Base-by-base conservation (phyloP, 2,888 invertebrate species). In the Gastracanthus pulcherrimus region DNA sequence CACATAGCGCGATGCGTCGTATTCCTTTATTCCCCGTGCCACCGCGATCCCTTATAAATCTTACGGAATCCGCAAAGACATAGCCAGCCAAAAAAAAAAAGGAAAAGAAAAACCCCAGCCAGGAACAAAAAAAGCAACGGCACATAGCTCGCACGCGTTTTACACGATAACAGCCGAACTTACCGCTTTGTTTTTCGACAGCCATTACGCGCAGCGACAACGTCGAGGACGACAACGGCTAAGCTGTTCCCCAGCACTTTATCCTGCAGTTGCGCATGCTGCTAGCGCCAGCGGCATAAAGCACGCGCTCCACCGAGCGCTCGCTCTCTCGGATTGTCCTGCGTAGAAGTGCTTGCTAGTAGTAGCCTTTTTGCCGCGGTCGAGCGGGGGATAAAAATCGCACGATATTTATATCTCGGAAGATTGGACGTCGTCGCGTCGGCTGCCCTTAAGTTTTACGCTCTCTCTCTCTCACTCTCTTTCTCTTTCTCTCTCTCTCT, bases 121-220 rank as follows among this genome's bases (percentile, higher is more conserved):
- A n/a, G 7, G 5, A 66, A 38, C 5, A 19, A 11, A 23, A 51
- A 64, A 76, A 34, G 7, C 29, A 38, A 26, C 34, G 48, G 41
- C 26, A 64, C 11, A 26, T 3, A 67, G 38, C 69, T 41, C 4
- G 26, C 51, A 48, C 31, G 26, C 51, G 45, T 75, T 75, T 75
- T 75, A 67, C 76, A 67, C 58, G 66, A 60, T 70, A 69, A 62
- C 77, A 70, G 38, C 66, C 66, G 23, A 67, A 74, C 72, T 79
- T 78, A 78, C 51, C 62, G 70, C 78, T 51, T 67, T 79, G 79
- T 79, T 79, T 78, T 79, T 79, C 66, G 74, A 58, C 67, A 72
- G 72, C 72, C 74, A 79, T 78, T 78, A 78, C 71, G 62, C 19
- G 62, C 62, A 34, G 34, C 34, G 62, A n/a, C 16, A 45, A n/a